These are phyloP conservation scores for Pseudonaja textilis DNA, from an alignment of 2,113 vertebrate genomes.

Conservation along the genomic window DNA sequence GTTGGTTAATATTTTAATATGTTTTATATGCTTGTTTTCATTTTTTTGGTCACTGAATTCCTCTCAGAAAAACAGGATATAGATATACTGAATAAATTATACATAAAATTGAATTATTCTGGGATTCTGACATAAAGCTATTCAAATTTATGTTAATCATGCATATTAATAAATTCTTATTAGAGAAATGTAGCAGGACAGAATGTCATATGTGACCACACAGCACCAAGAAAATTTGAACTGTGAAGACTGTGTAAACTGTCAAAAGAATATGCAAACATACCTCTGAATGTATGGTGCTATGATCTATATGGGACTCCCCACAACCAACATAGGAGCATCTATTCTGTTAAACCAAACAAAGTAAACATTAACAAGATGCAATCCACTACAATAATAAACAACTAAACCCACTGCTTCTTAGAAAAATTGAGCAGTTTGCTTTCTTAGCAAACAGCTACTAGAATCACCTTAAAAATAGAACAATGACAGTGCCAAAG, in stretches of 20 bases:
- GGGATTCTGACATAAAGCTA: background rate
- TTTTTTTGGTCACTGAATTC: background rate
- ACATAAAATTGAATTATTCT: background rate
- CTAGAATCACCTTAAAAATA: background rate
- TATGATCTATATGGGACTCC: constrained; percentile 94
- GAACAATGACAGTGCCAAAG: background rate
- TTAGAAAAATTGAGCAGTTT: background rate
- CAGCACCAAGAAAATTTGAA: background rate
- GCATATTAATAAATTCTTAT: background rate
- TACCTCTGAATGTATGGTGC: constrained; percentile 97
- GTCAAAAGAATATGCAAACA: constrained; percentile 29
- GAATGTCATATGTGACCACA: background rate
- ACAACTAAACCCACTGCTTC: background rate
- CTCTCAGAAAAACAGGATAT: background rate
- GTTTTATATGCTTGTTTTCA: background rate
- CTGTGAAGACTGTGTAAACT: background rate
- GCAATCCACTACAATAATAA: constrained; percentile 6
- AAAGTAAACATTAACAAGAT: constrained; percentile 27
- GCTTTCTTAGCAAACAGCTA: background rate
- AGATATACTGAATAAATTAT: background rate
- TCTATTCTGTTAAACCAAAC: constrained; percentile 76
- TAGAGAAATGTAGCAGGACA: background rate
- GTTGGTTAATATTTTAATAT: background rate
- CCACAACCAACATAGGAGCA: constrained; percentile 96
- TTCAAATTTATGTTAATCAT: background rate